phyloP scores from a whole-genome alignment of 2,113 vertebrate genomes.

The Cryptomyrus ogoouensis region DNA sequence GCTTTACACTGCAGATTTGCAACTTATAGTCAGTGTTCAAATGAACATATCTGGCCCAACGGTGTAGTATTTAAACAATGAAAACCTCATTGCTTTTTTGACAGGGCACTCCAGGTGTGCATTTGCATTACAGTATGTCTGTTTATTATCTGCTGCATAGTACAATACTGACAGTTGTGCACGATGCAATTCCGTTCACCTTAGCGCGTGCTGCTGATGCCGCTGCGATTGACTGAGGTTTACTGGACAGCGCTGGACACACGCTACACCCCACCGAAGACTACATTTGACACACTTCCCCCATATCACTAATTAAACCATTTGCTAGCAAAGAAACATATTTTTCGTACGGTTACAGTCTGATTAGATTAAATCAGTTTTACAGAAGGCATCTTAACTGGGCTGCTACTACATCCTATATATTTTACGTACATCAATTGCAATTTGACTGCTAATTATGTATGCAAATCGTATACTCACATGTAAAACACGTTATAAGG shows the following conservation, averaged over 20 bases:
- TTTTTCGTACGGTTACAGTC: background rate
- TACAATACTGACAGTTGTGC: background rate
- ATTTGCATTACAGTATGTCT: background rate
- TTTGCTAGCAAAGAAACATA: background rate
- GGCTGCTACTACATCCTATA: background rate
- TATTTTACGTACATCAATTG: background rate
- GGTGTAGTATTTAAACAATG: background rate
- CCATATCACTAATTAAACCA: background rate
- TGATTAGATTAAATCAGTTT: background rate
- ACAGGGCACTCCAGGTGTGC: background rate
- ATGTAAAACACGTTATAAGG: background rate
- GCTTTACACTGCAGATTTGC: background rate
- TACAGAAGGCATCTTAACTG: background rate
- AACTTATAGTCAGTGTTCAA: background rate
- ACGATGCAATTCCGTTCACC: background rate
- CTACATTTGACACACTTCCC: background rate
- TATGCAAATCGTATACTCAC: background rate
- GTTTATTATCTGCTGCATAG: background rate
- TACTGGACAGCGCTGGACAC: background rate
- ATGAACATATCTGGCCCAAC: background rate
- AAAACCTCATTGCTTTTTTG: background rate
- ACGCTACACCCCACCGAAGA: background rate
- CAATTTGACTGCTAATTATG: background rate
- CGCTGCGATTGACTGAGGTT: background rate
- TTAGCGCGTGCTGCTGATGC: conserved; percentile 3